A percentile compares a stretch with the other conserved stretches of the same genome.
Evolutionary conservation across 1,140 invertebrate species (phyloP).

Genomic region (Calephelis nemesis): DNA sequence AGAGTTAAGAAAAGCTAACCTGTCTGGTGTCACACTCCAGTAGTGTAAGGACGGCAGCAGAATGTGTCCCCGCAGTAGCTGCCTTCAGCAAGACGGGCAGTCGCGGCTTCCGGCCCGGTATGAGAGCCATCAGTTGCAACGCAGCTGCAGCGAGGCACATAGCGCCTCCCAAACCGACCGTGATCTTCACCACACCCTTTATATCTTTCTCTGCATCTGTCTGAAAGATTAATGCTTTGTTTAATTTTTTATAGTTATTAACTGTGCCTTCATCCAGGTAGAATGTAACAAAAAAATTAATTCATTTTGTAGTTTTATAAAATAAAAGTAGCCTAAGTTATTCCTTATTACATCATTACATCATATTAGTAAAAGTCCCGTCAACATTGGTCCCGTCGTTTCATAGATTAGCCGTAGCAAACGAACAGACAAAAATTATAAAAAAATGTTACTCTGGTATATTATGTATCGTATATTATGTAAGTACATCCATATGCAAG

Average conservation of each 20-base stretch:
- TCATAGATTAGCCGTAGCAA: too few relatives aligned
- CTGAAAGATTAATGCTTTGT: slow-evolving; percentile 35
- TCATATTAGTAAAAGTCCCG: too few relatives aligned
- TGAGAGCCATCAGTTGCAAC: slow-evolving; percentile 50
- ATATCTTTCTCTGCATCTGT: slow-evolving; percentile 65
- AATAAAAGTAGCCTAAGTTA: too few relatives aligned
- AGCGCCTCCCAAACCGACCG: slow-evolving; percentile 55
- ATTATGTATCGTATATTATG: too few relatives aligned
- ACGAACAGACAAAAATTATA: too few relatives aligned
- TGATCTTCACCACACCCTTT: slow-evolving; percentile 59
- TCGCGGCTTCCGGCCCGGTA: slow-evolving; percentile 42
- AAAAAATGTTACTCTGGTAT: too few relatives aligned
- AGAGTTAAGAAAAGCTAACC: slow-evolving; percentile 30
- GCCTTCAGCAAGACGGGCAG: slow-evolving; percentile 54
- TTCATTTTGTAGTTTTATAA: too few relatives aligned
- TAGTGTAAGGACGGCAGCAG: slow-evolving; percentile 54
- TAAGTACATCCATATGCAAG: too few relatives aligned
- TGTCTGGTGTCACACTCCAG: slow-evolving; percentile 67
- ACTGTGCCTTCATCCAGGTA: not conserved
- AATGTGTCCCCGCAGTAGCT: slow-evolving; percentile 56
- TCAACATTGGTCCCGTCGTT: too few relatives aligned
- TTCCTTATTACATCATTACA: too few relatives aligned
- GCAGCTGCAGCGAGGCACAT: slow-evolving; percentile 61
- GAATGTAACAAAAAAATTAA: too few relatives aligned
- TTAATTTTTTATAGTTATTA: not conserved